Evolutionary conservation across 2,888 invertebrate species (phyloP), one percentile per base, ranked within the genome.

Genomic region (Nineta flava): DNA sequence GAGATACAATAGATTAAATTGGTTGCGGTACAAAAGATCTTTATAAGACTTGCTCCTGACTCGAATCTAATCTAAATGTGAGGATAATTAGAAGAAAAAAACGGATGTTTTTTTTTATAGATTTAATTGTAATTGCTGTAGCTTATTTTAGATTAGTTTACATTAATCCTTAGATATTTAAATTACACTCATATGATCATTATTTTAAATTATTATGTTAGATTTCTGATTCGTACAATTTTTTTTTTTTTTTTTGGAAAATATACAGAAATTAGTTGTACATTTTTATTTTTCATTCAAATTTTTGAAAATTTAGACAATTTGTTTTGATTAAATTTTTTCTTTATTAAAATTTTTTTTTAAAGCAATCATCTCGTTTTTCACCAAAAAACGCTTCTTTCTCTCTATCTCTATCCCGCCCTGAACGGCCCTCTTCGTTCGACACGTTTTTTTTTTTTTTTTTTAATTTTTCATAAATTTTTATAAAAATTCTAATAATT

Each of bases 121-220:
- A 44, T 44, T 44, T 44, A 21, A 16, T 19, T 44, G 19, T 44
- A 42, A 42, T 42, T 42, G 42, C 42, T 21, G 15, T 44, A 44
- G 26, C 44, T 44, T 44, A 44, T 44, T 21, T 44, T 44, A 44
- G 15, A 44, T 44, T 44, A 44, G 44, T 44, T 44, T 44, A 44
- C 44, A 44, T 44, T 21, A 21, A 44, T 44, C 44, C 44, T 44
- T 44, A 44, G 26, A 21, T 44, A 44, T 21, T 44, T 44, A 19
- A 44, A 44, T 26, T 44, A 44, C 44, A 44, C 38, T 38, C n/a
- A 38, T 38, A 38, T 38, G 26, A 26, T 26, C 26, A 38, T 38
- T 15, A 38, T 38, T 38, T 38, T 13, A 38, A 38, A 38, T n/a
- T 38, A 38, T 38, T 13, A 13, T 38, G 15, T 38, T 13, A 13